These are phyloP conservation scores for Blastomussa wellsi DNA, from an alignment of 92 coral and sea anemone genomes.

Conservation along the genomic window DNA sequence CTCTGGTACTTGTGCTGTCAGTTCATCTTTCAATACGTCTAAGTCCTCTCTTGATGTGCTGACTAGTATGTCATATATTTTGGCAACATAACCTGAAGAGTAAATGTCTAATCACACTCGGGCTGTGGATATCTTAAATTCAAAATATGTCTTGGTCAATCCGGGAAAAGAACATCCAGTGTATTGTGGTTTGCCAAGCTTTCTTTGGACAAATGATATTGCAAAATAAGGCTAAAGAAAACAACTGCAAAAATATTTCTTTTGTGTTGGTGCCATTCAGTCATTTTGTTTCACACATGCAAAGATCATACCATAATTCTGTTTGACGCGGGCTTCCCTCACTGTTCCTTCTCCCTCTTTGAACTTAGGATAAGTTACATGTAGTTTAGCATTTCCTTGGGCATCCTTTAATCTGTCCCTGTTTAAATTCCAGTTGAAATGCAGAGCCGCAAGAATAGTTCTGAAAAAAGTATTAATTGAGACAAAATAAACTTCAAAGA, in stretches of 20 bases:
- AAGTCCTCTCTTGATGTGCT: conserved; percentile 39
- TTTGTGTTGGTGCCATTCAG: background rate
- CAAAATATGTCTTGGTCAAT: background rate
- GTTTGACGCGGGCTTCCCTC: conserved; percentile 31
- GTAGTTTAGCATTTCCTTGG: conserved; percentile 18
- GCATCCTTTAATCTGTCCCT: conserved; percentile 29
- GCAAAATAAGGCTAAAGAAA: background rate
- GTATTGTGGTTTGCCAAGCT: background rate
- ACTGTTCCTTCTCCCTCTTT: conserved; percentile 47
- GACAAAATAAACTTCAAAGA: background rate
- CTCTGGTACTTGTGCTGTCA: conserved; percentile 37
- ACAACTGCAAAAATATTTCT: background rate
- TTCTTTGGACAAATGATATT: background rate
- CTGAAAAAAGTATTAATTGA: conserved; percentile 11
- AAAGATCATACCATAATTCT: conserved; percentile 36
- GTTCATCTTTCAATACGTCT: conserved; percentile 17
- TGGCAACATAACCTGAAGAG: conserved; percentile 43
- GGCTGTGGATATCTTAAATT: background rate
- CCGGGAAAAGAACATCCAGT: background rate
- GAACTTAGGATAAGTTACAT: conserved; percentile 39
- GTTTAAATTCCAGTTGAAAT: conserved; percentile 41
- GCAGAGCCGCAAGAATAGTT: conserved; percentile 43
- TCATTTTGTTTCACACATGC: background rate
- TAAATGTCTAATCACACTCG: background rate
- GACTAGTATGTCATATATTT: conserved; percentile 34